A percentile compares a stretch with the other conserved stretches of the same genome.
Evolutionary conservation across 2,113 vertebrate species (phyloP).

Genomic region (Sylvia atricapilla): DNA sequence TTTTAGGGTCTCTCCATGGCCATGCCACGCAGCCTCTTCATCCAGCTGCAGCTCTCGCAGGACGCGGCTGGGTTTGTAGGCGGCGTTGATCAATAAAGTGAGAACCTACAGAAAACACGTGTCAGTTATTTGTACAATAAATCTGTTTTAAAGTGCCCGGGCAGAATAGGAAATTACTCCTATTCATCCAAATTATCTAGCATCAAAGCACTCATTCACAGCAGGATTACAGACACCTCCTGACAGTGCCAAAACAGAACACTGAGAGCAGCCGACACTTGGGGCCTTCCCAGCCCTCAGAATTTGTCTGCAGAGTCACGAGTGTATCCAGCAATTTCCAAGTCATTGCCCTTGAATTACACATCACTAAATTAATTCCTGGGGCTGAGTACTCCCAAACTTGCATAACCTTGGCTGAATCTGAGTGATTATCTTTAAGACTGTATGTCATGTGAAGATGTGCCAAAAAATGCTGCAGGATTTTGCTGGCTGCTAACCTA

Average conservation of each 20-base stretch:
- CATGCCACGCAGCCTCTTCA: constrained; percentile 92
- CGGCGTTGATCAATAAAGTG: constrained; percentile 93
- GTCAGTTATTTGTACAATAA: neutral
- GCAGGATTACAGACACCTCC: neutral
- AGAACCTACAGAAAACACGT: constrained; percentile 79
- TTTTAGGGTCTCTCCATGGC: constrained; percentile 94
- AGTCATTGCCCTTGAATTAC: neutral
- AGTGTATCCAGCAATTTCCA: neutral
- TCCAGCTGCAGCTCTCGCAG: constrained; percentile 94
- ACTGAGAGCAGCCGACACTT: neutral
- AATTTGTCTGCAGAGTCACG: neutral
- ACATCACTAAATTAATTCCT: neutral
- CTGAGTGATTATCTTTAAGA: neutral
- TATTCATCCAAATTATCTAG: constrained; percentile 46
- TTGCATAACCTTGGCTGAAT: neutral
- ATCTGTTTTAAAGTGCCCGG: neutral
- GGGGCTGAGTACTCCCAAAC: neutral
- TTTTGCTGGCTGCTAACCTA: neutral
- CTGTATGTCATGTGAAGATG: neutral
- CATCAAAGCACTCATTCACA: constrained; percentile 39
- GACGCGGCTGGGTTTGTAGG: constrained; percentile 97
- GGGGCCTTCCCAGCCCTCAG: constrained; percentile 7
- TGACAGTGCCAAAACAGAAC: neutral
- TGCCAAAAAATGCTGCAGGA: neutral
- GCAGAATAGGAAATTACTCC: constrained; percentile 18